A percentile compares a stretch with the other conserved stretches of the same genome.
These are phyloP conservation scores for Rhamphomyia laevipes DNA, from an alignment of 2,888 invertebrate species.

Conservation along the genomic window DNA sequence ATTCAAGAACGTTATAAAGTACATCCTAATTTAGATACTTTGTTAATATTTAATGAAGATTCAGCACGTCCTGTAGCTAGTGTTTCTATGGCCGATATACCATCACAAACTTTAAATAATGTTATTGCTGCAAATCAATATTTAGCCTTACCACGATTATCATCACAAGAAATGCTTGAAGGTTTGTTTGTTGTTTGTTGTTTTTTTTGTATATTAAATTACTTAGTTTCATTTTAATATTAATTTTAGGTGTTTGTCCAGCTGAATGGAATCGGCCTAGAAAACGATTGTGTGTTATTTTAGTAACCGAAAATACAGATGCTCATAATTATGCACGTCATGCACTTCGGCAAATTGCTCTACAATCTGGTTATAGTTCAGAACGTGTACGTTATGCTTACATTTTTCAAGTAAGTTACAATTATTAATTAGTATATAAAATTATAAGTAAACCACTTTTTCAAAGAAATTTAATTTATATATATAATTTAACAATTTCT, in stretches of 20 bases:
- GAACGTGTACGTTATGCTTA: conserved; percentile 78
- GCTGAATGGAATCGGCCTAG: conserved; percentile 70
- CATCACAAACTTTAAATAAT: conserved; percentile 75
- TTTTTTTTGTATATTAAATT: background rate
- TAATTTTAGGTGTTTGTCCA: conserved; percentile 55
- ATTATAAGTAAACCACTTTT: no score
- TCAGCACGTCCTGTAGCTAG: conserved; percentile 68
- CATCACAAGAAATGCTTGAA: conserved; percentile 65
- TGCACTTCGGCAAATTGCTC: conserved; percentile 58
- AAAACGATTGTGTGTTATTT: conserved; percentile 64
- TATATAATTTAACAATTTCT: conserved; percentile 1
- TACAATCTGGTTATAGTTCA: conserved; percentile 49
- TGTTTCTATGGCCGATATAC: conserved; percentile 81
- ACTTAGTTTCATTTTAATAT: background rate
- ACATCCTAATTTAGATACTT: conserved; percentile 59
- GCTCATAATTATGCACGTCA: conserved; percentile 41
- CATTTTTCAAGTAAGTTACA: conserved; percentile 62
- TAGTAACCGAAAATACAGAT: conserved; percentile 56
- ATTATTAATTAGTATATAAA: background rate
- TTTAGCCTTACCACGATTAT: conserved; percentile 74
- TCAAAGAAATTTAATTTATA: background rate
- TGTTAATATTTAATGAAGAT: conserved; percentile 85
- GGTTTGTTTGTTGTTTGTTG: no score
- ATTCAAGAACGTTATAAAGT: conserved; percentile 61
- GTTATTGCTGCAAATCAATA: conserved; percentile 82